These are phyloP conservation scores for Falco naumanni DNA, from an alignment of 2,797 vertebrate species.

Conservation along the genomic window DNA sequence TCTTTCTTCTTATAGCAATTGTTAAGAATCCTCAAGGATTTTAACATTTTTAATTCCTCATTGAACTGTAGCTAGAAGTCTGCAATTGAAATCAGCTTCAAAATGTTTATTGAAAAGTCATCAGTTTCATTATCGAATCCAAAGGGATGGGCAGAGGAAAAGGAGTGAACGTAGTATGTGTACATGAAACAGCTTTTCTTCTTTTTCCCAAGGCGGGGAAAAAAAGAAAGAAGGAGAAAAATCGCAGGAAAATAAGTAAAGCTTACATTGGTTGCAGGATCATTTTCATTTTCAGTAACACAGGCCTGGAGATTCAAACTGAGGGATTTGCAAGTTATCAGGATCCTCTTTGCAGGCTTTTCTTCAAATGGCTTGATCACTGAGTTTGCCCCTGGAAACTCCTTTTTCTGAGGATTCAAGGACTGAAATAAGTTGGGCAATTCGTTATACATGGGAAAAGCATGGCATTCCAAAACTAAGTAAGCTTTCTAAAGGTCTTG, in stretches of 20 bases:
- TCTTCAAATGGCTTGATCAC: constrained; percentile 90
- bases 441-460: neutral
- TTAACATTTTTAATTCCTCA: neutral
- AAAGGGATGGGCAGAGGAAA: neutral
- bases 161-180: neutral
- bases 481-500: neutral
- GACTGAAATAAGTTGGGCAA: constrained; percentile 75
- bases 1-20: neutral
- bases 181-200: neutral
- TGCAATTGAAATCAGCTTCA: neutral
- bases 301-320: constrained; percentile 93
- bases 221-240: neutral
- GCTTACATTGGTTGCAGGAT: constrained; percentile 91
- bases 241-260: neutral
- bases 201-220: neutral
- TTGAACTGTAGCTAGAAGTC: neutral
- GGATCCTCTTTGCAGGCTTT: constrained; percentile 89
- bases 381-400: constrained; percentile 78
- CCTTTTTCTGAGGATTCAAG: constrained; percentile 84
- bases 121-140: neutral
- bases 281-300: constrained; percentile 89
- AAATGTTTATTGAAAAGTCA: neutral
- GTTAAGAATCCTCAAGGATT: neutral
- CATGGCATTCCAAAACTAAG: neutral
- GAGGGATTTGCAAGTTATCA: constrained; percentile 89